Evolutionary conservation across 2,113 vertebrate genomes (phyloP).

Genomic region (Cinclus cinclus): DNA sequence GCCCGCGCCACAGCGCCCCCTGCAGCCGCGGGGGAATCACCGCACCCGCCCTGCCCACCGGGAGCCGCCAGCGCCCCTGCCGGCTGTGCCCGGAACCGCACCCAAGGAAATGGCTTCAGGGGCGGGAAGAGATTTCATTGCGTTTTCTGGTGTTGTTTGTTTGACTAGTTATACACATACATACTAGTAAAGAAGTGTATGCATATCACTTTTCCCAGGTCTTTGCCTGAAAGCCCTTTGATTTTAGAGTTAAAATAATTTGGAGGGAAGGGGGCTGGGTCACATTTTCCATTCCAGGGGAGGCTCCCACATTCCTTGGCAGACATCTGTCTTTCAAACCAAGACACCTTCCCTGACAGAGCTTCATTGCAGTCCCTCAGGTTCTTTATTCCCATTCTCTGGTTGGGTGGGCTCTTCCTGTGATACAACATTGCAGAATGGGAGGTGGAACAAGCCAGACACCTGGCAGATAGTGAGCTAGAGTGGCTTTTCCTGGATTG

Average conservation of each 20-base stretch:
- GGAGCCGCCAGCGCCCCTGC: not conserved
- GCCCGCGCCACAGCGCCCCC: not conserved
- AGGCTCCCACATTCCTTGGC: not conserved
- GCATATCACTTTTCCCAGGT: no score
- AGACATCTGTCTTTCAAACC: not conserved
- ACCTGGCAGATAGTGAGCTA: not conserved
- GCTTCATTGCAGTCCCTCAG: not conserved
- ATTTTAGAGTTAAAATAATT: not conserved
- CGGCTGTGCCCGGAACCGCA: no score
- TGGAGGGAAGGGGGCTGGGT: not conserved
- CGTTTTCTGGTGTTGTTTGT: not conserved
- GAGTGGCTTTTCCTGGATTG: not conserved
- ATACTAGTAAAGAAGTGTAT: not conserved
- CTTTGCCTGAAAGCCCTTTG: not conserved
- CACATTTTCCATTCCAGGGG: not conserved
- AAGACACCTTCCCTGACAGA: not conserved
- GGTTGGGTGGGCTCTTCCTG: not conserved
- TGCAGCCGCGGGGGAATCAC: fast-evolving
- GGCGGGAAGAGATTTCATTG: no score
- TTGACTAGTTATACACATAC: not conserved
- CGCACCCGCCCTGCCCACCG: not conserved
- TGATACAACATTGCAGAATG: not conserved
- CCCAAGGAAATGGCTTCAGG: no score
- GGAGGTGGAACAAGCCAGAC: not conserved
- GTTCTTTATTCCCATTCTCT: not conserved